Percentiles rank a stretch among this genome's conserved stretches.
phyloP scores from a whole-genome alignment of 2,888 invertebrate genomes.

The Elysia crispata region DNA sequence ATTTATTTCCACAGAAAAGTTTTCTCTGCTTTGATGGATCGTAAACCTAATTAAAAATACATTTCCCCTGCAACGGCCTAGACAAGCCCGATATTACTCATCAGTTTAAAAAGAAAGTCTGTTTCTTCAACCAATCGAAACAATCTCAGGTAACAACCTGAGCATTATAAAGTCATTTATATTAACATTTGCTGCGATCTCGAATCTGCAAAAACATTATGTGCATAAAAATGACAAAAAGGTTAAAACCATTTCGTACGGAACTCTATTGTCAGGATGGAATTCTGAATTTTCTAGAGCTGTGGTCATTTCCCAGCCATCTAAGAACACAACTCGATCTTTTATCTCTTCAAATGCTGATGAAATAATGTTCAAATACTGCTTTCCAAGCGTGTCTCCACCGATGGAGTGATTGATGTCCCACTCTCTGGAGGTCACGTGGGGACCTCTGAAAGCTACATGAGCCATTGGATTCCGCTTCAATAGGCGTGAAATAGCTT shows the following conservation, averaged over 20 bases:
- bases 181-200: too few relatives aligned
- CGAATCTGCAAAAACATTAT: background rate
- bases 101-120: too few relatives aligned
- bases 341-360: conserved; percentile 11
- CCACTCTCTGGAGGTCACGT: background rate
- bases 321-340: conserved; percentile 32
- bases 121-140: too few relatives aligned
- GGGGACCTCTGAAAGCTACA: conserved; percentile 38
- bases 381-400: conserved; percentile 25
- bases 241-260: conserved; percentile 14
- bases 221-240: conserved; percentile 27
- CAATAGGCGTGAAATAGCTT: conserved; percentile 16
- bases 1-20: too few relatives aligned
- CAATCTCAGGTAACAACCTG: too few relatives aligned
- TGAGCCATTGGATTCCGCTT: conserved; percentile 28
- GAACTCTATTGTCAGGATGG: conserved; percentile 14
- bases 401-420: conserved; percentile 35
- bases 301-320: conserved; percentile 42
- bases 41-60: too few relatives aligned
- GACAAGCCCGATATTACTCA: too few relatives aligned
- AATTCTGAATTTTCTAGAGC: conserved; percentile 21
- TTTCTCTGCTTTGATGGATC: too few relatives aligned
- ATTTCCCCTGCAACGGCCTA: too few relatives aligned
- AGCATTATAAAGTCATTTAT: too few relatives aligned
- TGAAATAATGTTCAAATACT: conserved; percentile 16